Conservation (phyloP, 2,113 vertebrate genomes). For the Percina caprodes region DNA sequence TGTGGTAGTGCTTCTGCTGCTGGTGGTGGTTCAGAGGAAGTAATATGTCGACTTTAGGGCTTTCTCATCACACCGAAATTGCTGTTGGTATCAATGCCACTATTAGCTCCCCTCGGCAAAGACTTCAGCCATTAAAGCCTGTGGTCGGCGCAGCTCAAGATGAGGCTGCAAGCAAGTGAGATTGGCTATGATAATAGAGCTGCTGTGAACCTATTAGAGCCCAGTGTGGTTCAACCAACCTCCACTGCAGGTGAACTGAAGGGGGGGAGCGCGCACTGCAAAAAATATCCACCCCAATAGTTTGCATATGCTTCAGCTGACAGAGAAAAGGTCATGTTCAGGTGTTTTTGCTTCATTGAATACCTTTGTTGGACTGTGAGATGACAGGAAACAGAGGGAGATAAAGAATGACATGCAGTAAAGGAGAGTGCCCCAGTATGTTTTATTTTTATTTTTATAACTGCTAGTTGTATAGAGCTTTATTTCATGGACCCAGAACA, state of each 20-base stretch:
- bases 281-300: slow-evolving; percentile 21
- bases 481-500: too few species aligned
- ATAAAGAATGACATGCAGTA: too few species aligned
- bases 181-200: slow-evolving; percentile 73
- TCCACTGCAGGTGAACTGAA: slow-evolving; percentile 53
- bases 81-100: slow-evolving; percentile 58
- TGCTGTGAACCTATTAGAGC: slow-evolving; percentile 82
- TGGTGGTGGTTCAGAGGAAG: slow-evolving; percentile 53
- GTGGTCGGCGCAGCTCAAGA: slow-evolving; percentile 31
- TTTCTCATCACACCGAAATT: slow-evolving; percentile 66
- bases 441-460: too few species aligned
- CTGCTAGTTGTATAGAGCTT: too few species aligned
- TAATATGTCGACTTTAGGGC: slow-evolving; percentile 63
- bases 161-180: slow-evolving; percentile 32
- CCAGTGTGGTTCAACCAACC: slow-evolving; percentile 51
- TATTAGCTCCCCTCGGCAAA: slow-evolving; percentile 55
- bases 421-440: too few species aligned
- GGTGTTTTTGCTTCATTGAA: not conserved
- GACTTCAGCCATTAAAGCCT: slow-evolving; percentile 68
- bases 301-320: not conserved
- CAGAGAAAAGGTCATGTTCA: not conserved
- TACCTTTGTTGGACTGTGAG: not conserved
- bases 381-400: too few species aligned
- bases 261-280: slow-evolving; percentile 57
- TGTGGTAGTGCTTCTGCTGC: slow-evolving; percentile 46